phyloP scores from a whole-genome alignment of 2,797 vertebrate species.

The Aphelocoma californica region DNA sequence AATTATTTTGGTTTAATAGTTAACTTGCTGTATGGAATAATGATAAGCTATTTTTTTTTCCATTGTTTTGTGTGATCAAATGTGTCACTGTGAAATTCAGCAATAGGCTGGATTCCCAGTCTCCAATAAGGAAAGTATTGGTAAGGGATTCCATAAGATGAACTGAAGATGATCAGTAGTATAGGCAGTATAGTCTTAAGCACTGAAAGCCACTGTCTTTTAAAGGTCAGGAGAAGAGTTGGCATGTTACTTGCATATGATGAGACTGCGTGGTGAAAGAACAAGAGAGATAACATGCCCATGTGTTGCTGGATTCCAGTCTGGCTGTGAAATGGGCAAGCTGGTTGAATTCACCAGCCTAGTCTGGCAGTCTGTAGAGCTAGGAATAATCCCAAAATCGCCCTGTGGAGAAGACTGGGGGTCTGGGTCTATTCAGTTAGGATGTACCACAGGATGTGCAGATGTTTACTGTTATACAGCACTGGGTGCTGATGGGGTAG shows the following conservation, averaged over 20 bases:
- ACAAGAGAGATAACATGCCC: neutral
- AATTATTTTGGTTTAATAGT: neutral
- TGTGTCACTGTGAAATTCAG: neutral
- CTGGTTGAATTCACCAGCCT: neutral
- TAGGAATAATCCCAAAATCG: neutral
- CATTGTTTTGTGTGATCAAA: neutral
- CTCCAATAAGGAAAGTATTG: neutral
- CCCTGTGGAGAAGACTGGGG: neutral
- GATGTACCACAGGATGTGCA: neutral
- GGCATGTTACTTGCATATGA: neutral
- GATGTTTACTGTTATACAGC: neutral
- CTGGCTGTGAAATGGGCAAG: neutral
- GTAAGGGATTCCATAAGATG: neutral
- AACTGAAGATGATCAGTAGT: neutral
- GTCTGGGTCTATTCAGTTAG: rapidly evolving
- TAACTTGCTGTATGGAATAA: neutral
- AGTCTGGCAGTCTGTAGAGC: neutral
- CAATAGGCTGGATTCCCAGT: neutral
- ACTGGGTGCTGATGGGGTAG: neutral
- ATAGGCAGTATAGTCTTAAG: neutral
- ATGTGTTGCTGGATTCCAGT: neutral
- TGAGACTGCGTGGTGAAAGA: neutral
- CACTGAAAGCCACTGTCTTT: neutral
- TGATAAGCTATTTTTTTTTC: neutral
- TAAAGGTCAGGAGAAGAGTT: neutral